Conservation (phyloP, 2,888 invertebrate genomes). For the Acanthosepion esculentum region DNA sequence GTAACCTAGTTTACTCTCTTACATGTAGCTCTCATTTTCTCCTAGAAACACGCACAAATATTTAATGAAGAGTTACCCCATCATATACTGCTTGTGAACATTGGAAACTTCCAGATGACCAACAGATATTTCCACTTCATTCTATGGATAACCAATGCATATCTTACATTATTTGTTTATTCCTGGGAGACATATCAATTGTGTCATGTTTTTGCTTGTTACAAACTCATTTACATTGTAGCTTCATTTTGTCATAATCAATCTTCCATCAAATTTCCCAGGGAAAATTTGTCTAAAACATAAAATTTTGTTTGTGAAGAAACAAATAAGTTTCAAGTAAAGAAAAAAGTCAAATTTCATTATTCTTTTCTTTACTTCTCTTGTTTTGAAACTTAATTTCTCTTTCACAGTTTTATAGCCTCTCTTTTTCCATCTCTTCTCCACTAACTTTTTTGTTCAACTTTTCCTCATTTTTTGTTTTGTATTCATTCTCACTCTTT, state of each 20-base stretch:
- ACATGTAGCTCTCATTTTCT: background rate
- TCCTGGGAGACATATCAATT: background rate
- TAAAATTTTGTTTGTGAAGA: background rate
- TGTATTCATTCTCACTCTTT: too few relatives aligned
- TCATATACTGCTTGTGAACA: background rate
- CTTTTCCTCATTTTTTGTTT: too few relatives aligned
- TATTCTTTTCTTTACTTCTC: background rate
- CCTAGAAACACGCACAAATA: background rate
- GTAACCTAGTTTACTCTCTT: too few relatives aligned
- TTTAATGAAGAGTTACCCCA: background rate
- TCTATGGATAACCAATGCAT: background rate
- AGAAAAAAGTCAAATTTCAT: background rate
- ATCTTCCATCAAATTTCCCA: background rate
- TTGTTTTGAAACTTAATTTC: too few relatives aligned
- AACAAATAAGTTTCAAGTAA: background rate
- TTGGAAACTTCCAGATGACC: background rate
- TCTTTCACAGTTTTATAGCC: too few relatives aligned
- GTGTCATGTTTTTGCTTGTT: conserved; percentile 22
- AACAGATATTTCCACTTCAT: background rate
- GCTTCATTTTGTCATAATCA: conserved; percentile 9
- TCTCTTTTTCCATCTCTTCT: too few relatives aligned
- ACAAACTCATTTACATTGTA: background rate
- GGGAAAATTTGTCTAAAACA: background rate
- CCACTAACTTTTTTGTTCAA: too few relatives aligned
- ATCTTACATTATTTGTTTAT: background rate